Conservation (phyloP, 35 echinoderm and acorn worm genomes). For the Chiridota heheva region DNA sequence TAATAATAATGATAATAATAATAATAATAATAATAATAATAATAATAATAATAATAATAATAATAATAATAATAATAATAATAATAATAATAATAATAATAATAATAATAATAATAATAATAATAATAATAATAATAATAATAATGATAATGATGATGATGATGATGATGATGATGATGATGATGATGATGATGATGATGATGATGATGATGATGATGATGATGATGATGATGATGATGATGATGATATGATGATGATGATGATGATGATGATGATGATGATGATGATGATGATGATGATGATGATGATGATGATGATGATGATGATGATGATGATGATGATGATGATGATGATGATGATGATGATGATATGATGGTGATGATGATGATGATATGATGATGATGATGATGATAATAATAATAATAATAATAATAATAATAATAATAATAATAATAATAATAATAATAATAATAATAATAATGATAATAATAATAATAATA, state of each 20-base stretch:
- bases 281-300: conserved; percentile 2
- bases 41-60: no score
- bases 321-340: background rate
- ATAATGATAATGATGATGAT: conserved; percentile 1
- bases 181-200: conserved; percentile 2
- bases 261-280: conserved; percentile 2
- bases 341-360: background rate
- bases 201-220: conserved; percentile 9
- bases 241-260: no score
- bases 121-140: background rate
- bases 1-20: no score
- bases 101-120: no score
- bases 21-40: no score
- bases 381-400: no score
- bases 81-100: no score
- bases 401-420: background rate
- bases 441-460: background rate
- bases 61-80: no score
- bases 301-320: conserved; percentile 2
- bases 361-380: no score
- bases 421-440: background rate
- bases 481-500: conserved; percentile 1
- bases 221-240: background rate
- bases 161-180: conserved; percentile 5
- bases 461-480: background rate